Evolutionary conservation across 1,140 invertebrate genomes (phyloP), one percentile per base, ranked within the genome.

Genomic region (Rhagoletis pomonella): DNA sequence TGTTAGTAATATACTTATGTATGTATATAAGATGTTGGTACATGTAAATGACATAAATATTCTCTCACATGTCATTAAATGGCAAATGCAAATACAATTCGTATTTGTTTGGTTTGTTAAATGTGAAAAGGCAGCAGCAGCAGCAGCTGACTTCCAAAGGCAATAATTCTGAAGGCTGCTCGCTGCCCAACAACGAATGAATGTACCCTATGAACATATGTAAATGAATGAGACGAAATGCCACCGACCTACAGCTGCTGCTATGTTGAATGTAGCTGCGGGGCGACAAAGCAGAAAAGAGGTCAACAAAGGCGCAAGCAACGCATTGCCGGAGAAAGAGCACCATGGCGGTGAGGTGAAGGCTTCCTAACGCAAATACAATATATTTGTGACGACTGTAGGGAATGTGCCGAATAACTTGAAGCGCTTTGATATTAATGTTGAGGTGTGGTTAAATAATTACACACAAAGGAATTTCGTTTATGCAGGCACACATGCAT

Each of bases 381-480:
- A 29, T 81, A 17, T 67, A 67, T 9, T 67, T 39, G n/a, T 17
- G 29, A 2, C 5, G 64, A 81, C 73, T 55, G n/a, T 12, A 55
- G 17, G 73, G 73, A 81, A 55, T 81, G 73, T 55, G 47, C 17
- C 47, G 47, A 81, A 17, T 81, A n/a, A 9, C n/a, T 4, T 6
- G 73, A 55, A 50, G 47, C 47, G 47, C 47, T 19, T 55, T 50
- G n/a, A 81, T 55, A 81, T 81, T 55, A 81, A 55, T 55, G n/a
- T 55, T 81, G 73, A 81, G 47, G 73, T 81, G 73, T 55, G 73
- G 73, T 81, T 81, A 50, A 81, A 81, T 81, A 81, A 81, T 81
- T 81, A 19, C n/a, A 55, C 73, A 81, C 73, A 19, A 10, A 81
- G 73, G 73, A 81, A 58, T 81, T 81, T 10, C 17, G n/a, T 19